Base-by-base conservation (phyloP, 1,140 invertebrate species). In the Sitodiplosis mosellana region DNA sequence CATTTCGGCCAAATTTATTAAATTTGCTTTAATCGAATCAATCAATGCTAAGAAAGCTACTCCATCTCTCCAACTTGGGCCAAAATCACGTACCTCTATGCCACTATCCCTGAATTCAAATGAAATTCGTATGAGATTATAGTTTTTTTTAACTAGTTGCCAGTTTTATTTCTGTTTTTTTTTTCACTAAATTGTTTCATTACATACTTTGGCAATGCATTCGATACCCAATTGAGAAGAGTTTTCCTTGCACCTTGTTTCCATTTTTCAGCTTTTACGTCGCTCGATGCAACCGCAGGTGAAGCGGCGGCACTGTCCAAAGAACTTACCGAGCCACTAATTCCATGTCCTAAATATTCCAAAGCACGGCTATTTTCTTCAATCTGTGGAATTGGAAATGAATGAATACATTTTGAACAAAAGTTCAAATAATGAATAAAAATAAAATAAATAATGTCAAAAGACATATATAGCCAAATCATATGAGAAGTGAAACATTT, bases 1-100 rank as follows among this genome's bases (percentile, higher is more conserved):
- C 67, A 91, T 75, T 46, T 80, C 76, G 20, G 84, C 78, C 51
- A 89, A 74, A 64, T 92, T 92, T 21, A 98, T 82, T 43, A 97
- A 65, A 61, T 92, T 88, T 19, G 89, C 89, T 59, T 87, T 86
- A 55, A 98, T 94, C 14, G 87, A 83, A 67, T 97, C 89, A 45
- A 99, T 88, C 45, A 99, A 83, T 2, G 90, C 91, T 21, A 96
- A 73, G 71, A 99, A 98, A 14, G 93, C 93, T 55, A 88, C 75
- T 49, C 95, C 95, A 67, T 98, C 93, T 55, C 92, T 75, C 95
- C 95, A 99, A 62, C 88, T 91, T 52, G 82, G 77, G 22, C 93
- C 93, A 68, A 99, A 98, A 69, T 99, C 91, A 65, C 77, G 82
- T 4, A 98, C 83, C 67, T 85, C 73, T 45, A 96, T 80, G 50